Base-by-base conservation (phyloP, 2,888 invertebrate species). In the Rhamphomyia laevipes region DNA sequence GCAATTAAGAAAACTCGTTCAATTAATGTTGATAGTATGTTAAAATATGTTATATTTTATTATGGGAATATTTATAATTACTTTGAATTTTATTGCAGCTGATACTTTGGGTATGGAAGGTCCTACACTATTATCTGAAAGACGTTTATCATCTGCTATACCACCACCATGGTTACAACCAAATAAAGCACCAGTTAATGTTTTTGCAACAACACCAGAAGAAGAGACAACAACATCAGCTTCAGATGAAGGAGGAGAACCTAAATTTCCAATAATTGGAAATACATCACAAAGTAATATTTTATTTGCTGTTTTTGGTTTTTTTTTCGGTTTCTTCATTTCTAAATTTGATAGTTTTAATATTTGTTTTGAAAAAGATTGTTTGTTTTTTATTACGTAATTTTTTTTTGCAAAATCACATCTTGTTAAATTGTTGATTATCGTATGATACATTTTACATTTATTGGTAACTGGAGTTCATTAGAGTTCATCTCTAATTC, bases 1-100 rank as follows among this genome's bases (percentile, higher is more conserved):
- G 92, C 94, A 40, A 92, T 95, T 51, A 88, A 89, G 71, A 87
- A 94, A 66, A 94, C 94, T 0, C 76, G 94, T 56, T 92, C 93
- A 12, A 95, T 95, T 55, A 90, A 90, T 63, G 85, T 92, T 9
- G 92, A 88, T 67, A 82, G 88, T 88, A 71, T 77, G 84, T 78
- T 53, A 3, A 6, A 7, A 11, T 46, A 16, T 31, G 33, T 7
- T 21, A 35, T 18, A 27, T 15, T 33, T n/a, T 13, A 4, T 23
- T 40, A 27, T 27, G 4, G 23, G 38, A 42, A 12, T 31, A 38
- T 38, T 12, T 2, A 45, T 45, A 12, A 42, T 9, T 17, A 33
- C 42, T 23, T 49, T 17, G 15, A 23, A 41, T 43, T 48, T 54
- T 51, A 50, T 64, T 70, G 44, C 59, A 87, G 87, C 86, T 52